A percentile compares a stretch with the other conserved stretches of the same genome.
These are phyloP conservation scores for Torymus texanus DNA, from an alignment of 2,888 invertebrate species.

Conservation along the genomic window DNA sequence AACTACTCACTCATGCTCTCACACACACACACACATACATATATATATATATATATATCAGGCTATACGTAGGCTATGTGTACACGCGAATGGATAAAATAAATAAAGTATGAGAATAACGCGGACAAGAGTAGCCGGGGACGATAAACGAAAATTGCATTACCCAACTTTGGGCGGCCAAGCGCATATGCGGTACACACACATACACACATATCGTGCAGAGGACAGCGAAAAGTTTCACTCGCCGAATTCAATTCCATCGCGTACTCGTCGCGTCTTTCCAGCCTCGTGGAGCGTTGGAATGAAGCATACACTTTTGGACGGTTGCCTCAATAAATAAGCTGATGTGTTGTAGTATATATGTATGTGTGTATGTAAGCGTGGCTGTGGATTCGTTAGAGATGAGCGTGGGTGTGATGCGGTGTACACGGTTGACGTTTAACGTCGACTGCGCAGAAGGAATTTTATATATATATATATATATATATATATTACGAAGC, in stretches of 20 bases:
- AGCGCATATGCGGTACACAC: background rate
- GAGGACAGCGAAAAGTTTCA: constrained; percentile 3
- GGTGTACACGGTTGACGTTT: too few relatives aligned
- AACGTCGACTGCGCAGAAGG: too few relatives aligned
- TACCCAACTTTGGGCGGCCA: background rate
- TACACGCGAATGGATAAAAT: background rate
- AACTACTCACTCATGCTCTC: too few relatives aligned
- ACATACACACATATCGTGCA: background rate
- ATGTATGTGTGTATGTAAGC: too few relatives aligned
- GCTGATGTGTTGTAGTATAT: background rate
- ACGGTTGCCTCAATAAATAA: background rate
- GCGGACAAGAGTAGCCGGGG: background rate
- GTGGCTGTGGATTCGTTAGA: too few relatives aligned
- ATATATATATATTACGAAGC: too few relatives aligned
- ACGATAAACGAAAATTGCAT: constrained; percentile 44
- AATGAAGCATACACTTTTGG: constrained; percentile 11
- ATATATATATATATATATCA: too few relatives aligned
- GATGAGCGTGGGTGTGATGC: too few relatives aligned
- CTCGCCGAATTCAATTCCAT: background rate
- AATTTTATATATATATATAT: too few relatives aligned
- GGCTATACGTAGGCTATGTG: too few relatives aligned
- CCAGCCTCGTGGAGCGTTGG: background rate
- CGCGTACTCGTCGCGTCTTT: background rate
- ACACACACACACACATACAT: too few relatives aligned
- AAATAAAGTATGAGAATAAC: constrained; percentile 33